Conservation (phyloP, 2,888 invertebrate species). For the Drosophila eohydei region DNA sequence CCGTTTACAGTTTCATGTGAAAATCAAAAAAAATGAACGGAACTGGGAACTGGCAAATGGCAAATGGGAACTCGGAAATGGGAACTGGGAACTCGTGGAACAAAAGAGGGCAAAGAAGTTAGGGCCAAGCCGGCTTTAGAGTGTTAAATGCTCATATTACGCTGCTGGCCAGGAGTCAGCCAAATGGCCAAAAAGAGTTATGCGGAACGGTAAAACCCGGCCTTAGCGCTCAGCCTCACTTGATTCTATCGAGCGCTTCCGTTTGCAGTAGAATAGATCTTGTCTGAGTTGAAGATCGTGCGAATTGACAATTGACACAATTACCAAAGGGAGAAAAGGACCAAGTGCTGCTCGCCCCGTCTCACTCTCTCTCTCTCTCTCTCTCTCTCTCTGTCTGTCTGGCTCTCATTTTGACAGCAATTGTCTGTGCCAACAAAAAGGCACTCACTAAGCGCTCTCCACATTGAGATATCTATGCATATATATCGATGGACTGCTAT, state of each 20-base stretch:
- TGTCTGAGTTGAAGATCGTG: conserved; percentile 55
- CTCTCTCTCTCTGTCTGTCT: not conserved
- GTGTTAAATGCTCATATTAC: conserved; percentile 77
- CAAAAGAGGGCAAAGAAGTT: conserved; percentile 38
- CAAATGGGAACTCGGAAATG: conserved; percentile 23
- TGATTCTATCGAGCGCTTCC: conserved; percentile 70
- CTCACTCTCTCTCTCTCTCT: not conserved
- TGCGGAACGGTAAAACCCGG: conserved; percentile 51
- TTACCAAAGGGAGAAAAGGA: conserved; percentile 41
- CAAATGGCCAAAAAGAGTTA: conserved; percentile 65
- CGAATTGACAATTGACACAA: conserved; percentile 78
- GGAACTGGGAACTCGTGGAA: conserved; percentile 29
- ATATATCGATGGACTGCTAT: not conserved
- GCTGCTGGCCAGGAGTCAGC: conserved; percentile 70
- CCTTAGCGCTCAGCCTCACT: conserved; percentile 36
- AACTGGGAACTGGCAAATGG: conserved; percentile 28
- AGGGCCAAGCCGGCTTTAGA: conserved; percentile 57
- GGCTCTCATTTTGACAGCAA: conserved; percentile 64
- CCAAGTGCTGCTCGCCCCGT: not conserved
- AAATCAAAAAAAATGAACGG: conserved; percentile 35
- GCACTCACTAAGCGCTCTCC: conserved; percentile 13
- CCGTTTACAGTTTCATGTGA: conserved; percentile 75
- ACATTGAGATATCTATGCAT: conserved; percentile 1
- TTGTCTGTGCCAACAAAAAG: conserved; percentile 60
- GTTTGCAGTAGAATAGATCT: conserved; percentile 12